Percentiles rank a stretch among this genome's conserved stretches.
These are phyloP conservation scores for Rhinolophus ferrumequinum DNA, from an alignment of 2,113 vertebrate genomes.

Conservation along the genomic window DNA sequence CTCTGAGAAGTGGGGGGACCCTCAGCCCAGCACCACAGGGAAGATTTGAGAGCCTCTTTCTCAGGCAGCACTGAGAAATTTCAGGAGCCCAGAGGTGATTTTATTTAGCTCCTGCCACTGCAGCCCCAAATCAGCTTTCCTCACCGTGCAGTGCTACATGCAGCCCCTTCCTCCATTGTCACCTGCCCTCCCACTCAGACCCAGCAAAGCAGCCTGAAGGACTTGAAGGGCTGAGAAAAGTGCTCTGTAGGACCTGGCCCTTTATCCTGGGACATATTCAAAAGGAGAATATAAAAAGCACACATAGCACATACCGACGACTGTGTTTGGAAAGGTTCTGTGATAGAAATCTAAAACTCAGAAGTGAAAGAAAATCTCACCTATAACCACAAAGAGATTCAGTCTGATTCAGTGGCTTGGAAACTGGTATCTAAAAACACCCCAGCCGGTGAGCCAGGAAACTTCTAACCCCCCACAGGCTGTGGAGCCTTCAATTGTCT, in stretches of 20 bases:
- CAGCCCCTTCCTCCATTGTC: background rate
- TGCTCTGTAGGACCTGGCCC: background rate
- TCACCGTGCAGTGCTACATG: too few relatives aligned
- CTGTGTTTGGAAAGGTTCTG: constrained; percentile 53
- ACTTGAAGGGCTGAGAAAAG: background rate
- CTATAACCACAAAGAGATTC: constrained; percentile 61
- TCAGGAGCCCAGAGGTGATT: background rate
- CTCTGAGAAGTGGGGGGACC: background rate
- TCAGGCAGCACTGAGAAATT: background rate
- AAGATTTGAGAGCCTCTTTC: background rate
- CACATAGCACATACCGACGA: background rate
- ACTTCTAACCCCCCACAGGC: constrained; percentile 15
- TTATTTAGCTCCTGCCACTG: background rate
- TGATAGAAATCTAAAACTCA: constrained; percentile 64
- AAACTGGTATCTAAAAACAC: constrained; percentile 69
- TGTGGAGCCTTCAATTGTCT: background rate
- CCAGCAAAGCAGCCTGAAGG: background rate
- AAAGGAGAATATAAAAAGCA: background rate
- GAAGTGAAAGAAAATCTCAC: constrained; percentile 64
- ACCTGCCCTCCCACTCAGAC: background rate
- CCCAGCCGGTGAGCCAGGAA: background rate
- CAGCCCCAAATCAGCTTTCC: background rate
- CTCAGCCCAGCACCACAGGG: background rate
- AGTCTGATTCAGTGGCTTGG: constrained; percentile 70
- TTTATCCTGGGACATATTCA: background rate